Evolutionary conservation across 2,113 vertebrate species (phyloP).

Genomic region (Panthera leo): DNA sequence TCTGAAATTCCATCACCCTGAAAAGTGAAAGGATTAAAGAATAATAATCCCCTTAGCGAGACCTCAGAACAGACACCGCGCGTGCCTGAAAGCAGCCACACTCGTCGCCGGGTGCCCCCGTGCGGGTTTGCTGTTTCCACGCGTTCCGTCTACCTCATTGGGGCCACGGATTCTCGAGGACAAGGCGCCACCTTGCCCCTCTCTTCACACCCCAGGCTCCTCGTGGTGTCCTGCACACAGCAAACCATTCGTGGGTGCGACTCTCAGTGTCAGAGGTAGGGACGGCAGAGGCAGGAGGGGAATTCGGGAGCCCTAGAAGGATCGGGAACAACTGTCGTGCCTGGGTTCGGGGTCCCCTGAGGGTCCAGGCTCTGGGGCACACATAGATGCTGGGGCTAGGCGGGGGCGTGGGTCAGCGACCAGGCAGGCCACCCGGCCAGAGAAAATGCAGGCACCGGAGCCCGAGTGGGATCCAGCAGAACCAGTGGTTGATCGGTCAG

Average conservation of each 20-base stretch:
- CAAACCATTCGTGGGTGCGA: not conserved
- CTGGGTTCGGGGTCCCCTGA: not conserved
- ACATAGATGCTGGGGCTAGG: not conserved
- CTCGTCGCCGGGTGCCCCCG: rapidly evolving
- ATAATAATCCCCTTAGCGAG: not conserved
- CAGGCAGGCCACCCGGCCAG: not conserved
- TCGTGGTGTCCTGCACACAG: not conserved
- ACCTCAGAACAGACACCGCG: not conserved
- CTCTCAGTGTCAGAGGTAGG: not conserved
- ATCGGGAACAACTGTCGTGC: not conserved
- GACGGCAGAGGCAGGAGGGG: not conserved
- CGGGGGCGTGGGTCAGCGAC: not conserved
- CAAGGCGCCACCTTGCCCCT: rapidly evolving
- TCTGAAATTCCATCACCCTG: not conserved
- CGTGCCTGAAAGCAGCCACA: not conserved
- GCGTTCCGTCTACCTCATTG: rapidly evolving
- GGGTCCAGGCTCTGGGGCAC: not conserved
- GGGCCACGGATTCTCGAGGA: not conserved
- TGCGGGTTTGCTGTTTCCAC: not conserved
- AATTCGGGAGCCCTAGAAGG: not conserved
- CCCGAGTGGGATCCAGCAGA: not conserved
- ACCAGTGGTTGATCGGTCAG: rapidly evolving
- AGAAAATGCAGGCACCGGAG: not conserved
- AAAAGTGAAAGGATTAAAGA: not conserved
- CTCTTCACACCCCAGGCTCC: too few relatives aligned